Percentiles rank a stretch among this genome's conserved stretches.
Conservation (phyloP, 2,797 vertebrate genomes). For the Hippoglossus hippoglossus region DNA sequence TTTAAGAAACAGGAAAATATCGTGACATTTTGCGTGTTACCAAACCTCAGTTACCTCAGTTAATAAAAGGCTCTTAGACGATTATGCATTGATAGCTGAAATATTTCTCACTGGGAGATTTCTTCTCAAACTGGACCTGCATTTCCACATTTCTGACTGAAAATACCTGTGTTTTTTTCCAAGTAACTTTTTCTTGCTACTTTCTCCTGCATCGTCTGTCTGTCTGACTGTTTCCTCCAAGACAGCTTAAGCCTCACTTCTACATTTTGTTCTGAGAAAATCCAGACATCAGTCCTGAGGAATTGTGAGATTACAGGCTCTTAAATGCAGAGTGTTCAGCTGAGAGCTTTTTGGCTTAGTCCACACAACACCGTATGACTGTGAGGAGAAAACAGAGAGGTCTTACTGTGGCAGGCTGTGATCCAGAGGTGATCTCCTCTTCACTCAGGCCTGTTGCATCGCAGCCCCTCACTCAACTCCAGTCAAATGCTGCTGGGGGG, state of each 20-base stretch:
- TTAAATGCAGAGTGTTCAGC: conserved; percentile 55
- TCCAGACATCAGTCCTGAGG: conserved; percentile 39
- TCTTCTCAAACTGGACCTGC: no score
- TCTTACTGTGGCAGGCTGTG: conserved; percentile 62
- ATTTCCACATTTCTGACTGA: no score
- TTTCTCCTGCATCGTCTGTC: no score
- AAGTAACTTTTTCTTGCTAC: no score
- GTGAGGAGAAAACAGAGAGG: conserved; percentile 29
- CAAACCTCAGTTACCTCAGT: no score
- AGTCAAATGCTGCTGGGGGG: conserved; percentile 22
- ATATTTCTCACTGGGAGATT: no score
- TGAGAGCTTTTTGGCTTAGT: conserved; percentile 58
- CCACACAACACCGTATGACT: conserved; percentile 32
- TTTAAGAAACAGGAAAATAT: no score
- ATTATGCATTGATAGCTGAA: no score
- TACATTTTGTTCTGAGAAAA: conserved; percentile 9
- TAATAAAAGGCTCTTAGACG: no score
- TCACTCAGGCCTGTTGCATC: conserved; percentile 70
- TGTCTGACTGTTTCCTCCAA: no score
- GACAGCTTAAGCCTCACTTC: background rate
- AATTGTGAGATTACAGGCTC: conserved; percentile 63
- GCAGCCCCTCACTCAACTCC: conserved; percentile 42
- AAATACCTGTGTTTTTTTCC: no score
- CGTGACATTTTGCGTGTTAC: no score
- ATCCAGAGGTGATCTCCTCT: conserved; percentile 58